These are phyloP conservation scores for Hemibagrus guttatus DNA, from an alignment of 2,797 vertebrate genomes.

Conservation along the genomic window DNA sequence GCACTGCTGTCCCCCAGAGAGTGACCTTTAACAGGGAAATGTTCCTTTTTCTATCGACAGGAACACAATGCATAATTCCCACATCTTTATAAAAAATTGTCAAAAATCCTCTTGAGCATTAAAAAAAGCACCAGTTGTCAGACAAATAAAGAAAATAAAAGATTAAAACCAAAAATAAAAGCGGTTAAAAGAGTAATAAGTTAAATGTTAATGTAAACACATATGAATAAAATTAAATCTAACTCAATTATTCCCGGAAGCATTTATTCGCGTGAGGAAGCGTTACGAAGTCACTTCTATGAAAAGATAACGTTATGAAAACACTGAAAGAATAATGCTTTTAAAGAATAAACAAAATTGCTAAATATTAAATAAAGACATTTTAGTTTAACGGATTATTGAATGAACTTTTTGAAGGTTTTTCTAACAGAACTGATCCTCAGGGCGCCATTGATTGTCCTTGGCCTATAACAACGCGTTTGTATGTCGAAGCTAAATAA, in stretches of 20 bases:
- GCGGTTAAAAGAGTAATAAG: background rate
- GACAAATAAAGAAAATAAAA: background rate
- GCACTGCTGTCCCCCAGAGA: background rate
- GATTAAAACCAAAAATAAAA: background rate
- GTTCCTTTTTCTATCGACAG: background rate
- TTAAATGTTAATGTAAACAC: background rate
- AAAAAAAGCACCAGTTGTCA: background rate
- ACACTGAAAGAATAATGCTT: background rate
- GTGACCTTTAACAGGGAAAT: background rate
- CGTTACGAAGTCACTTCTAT: background rate
- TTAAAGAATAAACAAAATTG: too few species aligned
- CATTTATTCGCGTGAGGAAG: background rate
- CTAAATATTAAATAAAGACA: background rate
- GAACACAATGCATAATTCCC: background rate
- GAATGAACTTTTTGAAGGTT: background rate
- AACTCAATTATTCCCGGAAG: background rate
- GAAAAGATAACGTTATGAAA: background rate
- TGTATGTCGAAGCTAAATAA: background rate
- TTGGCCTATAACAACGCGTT: background rate
- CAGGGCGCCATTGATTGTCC: conserved; percentile 4
- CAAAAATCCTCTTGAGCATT: background rate
- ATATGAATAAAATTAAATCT: background rate
- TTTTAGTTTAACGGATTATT: too few species aligned
- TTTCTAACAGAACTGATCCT: too few species aligned
- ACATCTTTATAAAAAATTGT: background rate